Conservation (phyloP, 2,797 vertebrate species). For the Sebastes baramenuke region DNA sequence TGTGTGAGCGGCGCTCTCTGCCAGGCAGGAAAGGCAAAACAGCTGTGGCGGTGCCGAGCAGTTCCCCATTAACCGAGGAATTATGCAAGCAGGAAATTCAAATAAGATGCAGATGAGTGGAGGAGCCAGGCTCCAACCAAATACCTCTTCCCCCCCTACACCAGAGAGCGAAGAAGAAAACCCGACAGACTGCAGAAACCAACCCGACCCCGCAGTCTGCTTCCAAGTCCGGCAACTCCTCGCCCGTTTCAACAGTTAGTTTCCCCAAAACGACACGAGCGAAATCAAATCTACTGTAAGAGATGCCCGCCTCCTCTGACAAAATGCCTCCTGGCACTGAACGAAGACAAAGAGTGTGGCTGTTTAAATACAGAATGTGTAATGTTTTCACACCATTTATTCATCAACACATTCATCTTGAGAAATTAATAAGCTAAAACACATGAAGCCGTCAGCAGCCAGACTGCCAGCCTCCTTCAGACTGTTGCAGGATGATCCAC, state of each 20-base stretch:
- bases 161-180: not conserved
- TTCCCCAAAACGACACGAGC: conserved; percentile 7
- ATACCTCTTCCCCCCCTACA: conserved; percentile 22
- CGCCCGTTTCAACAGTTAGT: conserved; percentile 31
- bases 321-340: conserved; percentile 11
- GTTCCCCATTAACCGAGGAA: conserved; percentile 70
- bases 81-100: conserved; percentile 82
- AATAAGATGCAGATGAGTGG: conserved; percentile 78
- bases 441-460: conserved; percentile 18
- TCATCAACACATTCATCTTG: conserved; percentile 45
- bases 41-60: conserved; percentile 68
- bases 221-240: conserved; percentile 21
- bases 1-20: conserved; percentile 24
- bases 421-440: conserved; percentile 54
- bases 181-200: conserved; percentile 7
- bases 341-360: conserved; percentile 20
- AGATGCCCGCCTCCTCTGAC: not conserved
- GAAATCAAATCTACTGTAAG: conserved; percentile 18
- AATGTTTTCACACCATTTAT: conserved; percentile 58
- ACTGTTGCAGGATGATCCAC: conserved; percentile 12
- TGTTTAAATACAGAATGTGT: conserved; percentile 48
- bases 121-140: conserved; percentile 57
- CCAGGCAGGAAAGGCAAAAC: conserved; percentile 72
- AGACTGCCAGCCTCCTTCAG: conserved; percentile 15
- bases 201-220: conserved; percentile 11